These are phyloP conservation scores for Neosilurus mollespiculum DNA, from an alignment of 2,797 vertebrate genomes.

Conservation along the genomic window DNA sequence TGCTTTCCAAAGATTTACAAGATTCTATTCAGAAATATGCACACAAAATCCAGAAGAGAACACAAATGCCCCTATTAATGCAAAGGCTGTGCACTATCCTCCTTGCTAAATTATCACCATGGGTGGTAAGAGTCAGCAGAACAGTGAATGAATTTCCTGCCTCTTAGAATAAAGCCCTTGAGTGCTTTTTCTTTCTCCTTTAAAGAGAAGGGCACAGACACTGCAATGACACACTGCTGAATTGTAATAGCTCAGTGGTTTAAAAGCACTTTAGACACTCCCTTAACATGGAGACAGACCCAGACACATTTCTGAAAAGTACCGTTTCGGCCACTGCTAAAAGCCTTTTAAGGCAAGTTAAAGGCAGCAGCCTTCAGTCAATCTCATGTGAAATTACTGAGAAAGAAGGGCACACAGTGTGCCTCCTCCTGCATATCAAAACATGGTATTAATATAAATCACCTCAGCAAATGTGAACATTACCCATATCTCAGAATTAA, in stretches of 20 bases:
- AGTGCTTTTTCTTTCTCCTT: constrained; percentile 53
- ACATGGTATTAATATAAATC: constrained; percentile 17
- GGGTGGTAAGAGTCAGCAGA: constrained; percentile 62
- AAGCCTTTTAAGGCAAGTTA: constrained; percentile 49
- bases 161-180: constrained; percentile 62
- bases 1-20: constrained; percentile 27
- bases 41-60: constrained; percentile 25
- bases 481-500: background rate
- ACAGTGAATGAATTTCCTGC: constrained; percentile 71
- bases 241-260: constrained; percentile 49
- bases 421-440: background rate
- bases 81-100: constrained; percentile 61
- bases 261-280: constrained; percentile 48
- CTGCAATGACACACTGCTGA: constrained; percentile 46
- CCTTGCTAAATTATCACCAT: constrained; percentile 70
- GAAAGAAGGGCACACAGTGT: background rate
- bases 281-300: constrained; percentile 42
- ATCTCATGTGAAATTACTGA: constrained; percentile 13
- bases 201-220: constrained; percentile 49
- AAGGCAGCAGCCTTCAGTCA: constrained; percentile 23
- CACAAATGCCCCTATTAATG: constrained; percentile 49
- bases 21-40: constrained; percentile 21
- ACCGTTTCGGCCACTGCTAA: constrained; percentile 38
- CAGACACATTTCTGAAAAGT: constrained; percentile 46
- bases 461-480: constrained; percentile 3